phyloP scores from a whole-genome alignment of 1,140 invertebrate species.

The Plodia interpunctella region DNA sequence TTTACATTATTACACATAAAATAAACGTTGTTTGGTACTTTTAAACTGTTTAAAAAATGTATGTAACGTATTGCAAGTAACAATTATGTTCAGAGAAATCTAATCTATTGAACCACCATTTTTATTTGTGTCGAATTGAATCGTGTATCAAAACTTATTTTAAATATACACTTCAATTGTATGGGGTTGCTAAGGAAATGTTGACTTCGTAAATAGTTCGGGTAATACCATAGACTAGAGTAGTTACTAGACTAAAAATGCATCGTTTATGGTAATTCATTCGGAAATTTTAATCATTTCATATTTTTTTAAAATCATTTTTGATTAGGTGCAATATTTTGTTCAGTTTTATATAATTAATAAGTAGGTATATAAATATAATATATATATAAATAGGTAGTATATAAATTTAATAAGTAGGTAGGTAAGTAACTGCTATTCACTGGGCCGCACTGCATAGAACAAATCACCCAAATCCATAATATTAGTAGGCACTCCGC shows the following conservation, averaged over 20 bases:
- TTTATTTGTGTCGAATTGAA: conserved; percentile 74
- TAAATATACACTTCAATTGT: conserved; percentile 21
- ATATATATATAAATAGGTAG: too few relatives aligned
- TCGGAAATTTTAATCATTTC: neutral
- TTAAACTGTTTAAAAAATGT: conserved; percentile 28
- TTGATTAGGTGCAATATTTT: too few relatives aligned
- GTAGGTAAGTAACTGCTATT: too few relatives aligned
- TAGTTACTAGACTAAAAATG: neutral
- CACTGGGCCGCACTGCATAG: too few relatives aligned
- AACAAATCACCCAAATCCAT: too few relatives aligned
- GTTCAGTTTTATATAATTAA: too few relatives aligned
- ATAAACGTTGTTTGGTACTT: conserved; percentile 38
- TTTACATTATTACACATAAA: conserved; percentile 31
- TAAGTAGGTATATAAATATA: too few relatives aligned
- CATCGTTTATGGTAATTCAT: neutral
- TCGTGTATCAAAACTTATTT: conserved; percentile 53
- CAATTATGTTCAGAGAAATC: conserved; percentile 50
- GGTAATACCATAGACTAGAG: conserved; percentile 30
- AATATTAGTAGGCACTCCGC: too few relatives aligned
- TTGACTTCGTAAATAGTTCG: conserved; percentile 25
- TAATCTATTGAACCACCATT: conserved; percentile 68
- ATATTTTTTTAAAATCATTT: too few relatives aligned
- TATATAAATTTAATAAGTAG: too few relatives aligned
- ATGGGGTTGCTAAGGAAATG: conserved; percentile 10
- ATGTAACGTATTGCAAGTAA: conserved; percentile 43